phyloP scores from a whole-genome alignment of 23 tunicate genomes.

The Ascidia mentula region DNA sequence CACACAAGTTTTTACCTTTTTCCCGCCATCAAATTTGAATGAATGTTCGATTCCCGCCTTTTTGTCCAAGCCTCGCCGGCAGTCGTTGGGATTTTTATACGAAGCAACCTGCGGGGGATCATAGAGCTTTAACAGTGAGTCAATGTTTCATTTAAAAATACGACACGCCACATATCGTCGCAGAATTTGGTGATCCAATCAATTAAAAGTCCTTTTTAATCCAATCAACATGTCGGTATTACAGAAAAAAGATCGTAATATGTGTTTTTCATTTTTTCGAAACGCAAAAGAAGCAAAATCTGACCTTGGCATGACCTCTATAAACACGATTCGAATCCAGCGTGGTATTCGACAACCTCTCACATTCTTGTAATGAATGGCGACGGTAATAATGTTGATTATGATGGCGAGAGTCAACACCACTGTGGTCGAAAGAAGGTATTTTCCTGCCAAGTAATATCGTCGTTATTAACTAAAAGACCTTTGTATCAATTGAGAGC shows the following conservation, averaged over 20 bases:
- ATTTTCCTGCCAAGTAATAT: conserved; percentile 15
- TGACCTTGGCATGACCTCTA: background rate
- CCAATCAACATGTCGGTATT: too few species aligned
- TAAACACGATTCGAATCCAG: background rate
- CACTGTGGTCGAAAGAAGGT: conserved; percentile 9
- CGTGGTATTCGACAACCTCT: background rate
- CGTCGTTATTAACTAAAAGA: too few species aligned
- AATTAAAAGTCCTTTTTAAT: too few species aligned
- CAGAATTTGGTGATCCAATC: too few species aligned
- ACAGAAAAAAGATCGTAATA: too few species aligned
- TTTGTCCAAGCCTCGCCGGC: background rate
- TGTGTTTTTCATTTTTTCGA: too few species aligned
- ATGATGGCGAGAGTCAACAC: conserved; percentile 8
- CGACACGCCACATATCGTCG: too few species aligned
- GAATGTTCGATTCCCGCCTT: background rate
- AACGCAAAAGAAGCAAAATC: too few species aligned
- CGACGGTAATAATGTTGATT: background rate
- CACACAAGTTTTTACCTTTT: background rate
- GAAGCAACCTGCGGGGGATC: background rate
- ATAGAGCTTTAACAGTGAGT: too few species aligned
- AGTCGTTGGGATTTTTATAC: background rate
- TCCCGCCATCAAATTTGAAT: background rate
- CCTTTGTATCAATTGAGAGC: too few species aligned
- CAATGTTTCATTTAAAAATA: too few species aligned
- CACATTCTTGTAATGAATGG: background rate